A percentile compares a stretch with the other conserved stretches of the same genome.
Conservation (phyloP, 2,797 vertebrate genomes). For the Dallia pectoralis region DNA sequence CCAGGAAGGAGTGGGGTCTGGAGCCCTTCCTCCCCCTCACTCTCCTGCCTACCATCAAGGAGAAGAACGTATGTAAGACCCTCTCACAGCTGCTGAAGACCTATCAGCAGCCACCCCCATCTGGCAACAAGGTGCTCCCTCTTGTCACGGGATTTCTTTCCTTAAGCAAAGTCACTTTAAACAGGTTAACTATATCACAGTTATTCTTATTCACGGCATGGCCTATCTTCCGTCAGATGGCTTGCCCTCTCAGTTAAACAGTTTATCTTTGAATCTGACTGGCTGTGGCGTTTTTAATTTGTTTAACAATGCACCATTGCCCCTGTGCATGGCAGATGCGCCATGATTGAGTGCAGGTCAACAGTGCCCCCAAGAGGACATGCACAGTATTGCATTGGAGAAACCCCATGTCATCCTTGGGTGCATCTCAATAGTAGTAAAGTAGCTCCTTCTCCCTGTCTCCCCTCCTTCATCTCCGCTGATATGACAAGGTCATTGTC, state of each 20-base stretch:
- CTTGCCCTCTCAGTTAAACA: slow-evolving; percentile 11
- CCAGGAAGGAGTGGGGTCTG: slow-evolving; percentile 97
- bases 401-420: slow-evolving; percentile 25
- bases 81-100: slow-evolving; percentile 95
- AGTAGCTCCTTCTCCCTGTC: neutral
- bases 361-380: slow-evolving; percentile 67
- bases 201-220: slow-evolving; percentile 22
- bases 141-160: neutral
- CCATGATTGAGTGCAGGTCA: slow-evolving; percentile 8
- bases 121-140: slow-evolving; percentile 86
- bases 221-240: slow-evolving; percentile 29
- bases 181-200: neutral
- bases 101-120: slow-evolving; percentile 90
- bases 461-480: neutral
- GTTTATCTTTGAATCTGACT: slow-evolving; percentile 34
- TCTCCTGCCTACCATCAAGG: slow-evolving; percentile 90
- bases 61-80: slow-evolving; percentile 95
- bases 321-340: slow-evolving; percentile 32
- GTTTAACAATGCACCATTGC: neutral
- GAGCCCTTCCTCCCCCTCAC: slow-evolving; percentile 96
- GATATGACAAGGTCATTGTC: neutral
- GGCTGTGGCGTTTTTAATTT: slow-evolving; percentile 40
- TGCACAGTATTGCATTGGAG: neutral
- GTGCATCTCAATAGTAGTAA: slow-evolving; percentile 19
- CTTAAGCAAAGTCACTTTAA: neutral